These are phyloP conservation scores for Cinclus mexicanus DNA, from an alignment of 2,113 vertebrate genomes.

Conservation along the genomic window DNA sequence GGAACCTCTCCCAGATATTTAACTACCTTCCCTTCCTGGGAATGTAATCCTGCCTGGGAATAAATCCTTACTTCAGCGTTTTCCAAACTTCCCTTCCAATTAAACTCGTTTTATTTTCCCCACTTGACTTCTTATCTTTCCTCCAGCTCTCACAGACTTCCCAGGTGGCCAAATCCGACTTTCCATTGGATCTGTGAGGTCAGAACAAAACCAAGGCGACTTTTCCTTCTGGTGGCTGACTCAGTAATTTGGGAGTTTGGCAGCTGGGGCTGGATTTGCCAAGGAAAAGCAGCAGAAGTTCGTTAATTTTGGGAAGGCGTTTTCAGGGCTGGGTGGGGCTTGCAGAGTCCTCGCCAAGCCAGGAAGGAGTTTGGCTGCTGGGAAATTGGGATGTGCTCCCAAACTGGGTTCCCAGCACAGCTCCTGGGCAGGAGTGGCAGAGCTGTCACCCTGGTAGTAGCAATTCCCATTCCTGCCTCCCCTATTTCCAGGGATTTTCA, in stretches of 20 bases:
- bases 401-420: not conserved
- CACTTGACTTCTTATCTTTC: not conserved
- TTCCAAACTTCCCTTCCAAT: not conserved
- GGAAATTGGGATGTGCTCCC: not conserved
- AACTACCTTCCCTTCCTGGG: not conserved
- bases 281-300: not conserved
- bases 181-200: not conserved
- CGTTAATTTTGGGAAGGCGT: not conserved
- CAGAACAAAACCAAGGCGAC: not conserved
- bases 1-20: not conserved
- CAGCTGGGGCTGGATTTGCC: not conserved
- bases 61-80: not conserved
- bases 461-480: not conserved
- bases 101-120: not conserved
- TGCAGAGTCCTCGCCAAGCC: rapidly evolving
- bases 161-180: not conserved
- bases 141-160: not conserved
- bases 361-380: not conserved
- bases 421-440: not conserved
- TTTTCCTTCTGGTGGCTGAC: not conserved
- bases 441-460: rapidly evolving
- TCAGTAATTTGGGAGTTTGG: not conserved
- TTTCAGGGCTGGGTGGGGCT: not conserved
- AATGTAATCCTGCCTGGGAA: not conserved
- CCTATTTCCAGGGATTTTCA: not conserved